A percentile compares a stretch with the other conserved stretches of the same genome.
These are phyloP conservation scores for Aphidius colemani DNA, from an alignment of 2,888 invertebrate species.

Conservation along the genomic window DNA sequence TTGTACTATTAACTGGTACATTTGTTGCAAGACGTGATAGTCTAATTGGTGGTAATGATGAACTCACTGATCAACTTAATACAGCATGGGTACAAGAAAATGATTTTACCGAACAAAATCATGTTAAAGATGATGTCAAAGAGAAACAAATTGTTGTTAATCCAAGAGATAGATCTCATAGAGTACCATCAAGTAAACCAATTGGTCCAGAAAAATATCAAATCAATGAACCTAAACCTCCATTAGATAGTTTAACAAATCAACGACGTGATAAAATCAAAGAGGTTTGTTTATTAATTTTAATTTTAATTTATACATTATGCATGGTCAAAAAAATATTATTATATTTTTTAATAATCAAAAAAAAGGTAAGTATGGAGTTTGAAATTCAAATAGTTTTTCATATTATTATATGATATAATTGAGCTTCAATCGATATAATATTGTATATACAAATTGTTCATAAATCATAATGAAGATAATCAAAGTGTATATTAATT, in stretches of 20 bases:
- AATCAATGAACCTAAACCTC: slow-evolving; percentile 50
- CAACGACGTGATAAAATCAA: slow-evolving; percentile 58
- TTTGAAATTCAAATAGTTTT: no score
- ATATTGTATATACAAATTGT: no score
- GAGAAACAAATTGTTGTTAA: slow-evolving; percentile 37
- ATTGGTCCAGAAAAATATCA: slow-evolving; percentile 40
- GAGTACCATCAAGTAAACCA: slow-evolving; percentile 38
- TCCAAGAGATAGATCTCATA: slow-evolving; percentile 38
- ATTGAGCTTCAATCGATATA: no score
- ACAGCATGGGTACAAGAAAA: slow-evolving; percentile 54
- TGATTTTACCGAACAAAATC: slow-evolving; percentile 46
- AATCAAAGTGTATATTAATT: no score
- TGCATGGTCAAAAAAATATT: neutral
- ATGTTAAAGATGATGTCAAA: slow-evolving; percentile 32
- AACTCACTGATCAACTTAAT: slow-evolving; percentile 49
- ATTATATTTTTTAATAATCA: neutral
- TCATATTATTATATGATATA: no score
- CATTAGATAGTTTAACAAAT: slow-evolving; percentile 53
- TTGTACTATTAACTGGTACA: slow-evolving; percentile 53
- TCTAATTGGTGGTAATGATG: slow-evolving; percentile 48
- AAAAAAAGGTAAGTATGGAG: no score
- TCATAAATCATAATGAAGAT: no score
- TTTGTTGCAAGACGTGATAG: slow-evolving; percentile 54
- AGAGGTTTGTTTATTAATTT: slow-evolving; percentile 45
- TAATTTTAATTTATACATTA: neutral